Conservation (phyloP, 2,888 invertebrate genomes). For the Tortrix viridana region DNA sequence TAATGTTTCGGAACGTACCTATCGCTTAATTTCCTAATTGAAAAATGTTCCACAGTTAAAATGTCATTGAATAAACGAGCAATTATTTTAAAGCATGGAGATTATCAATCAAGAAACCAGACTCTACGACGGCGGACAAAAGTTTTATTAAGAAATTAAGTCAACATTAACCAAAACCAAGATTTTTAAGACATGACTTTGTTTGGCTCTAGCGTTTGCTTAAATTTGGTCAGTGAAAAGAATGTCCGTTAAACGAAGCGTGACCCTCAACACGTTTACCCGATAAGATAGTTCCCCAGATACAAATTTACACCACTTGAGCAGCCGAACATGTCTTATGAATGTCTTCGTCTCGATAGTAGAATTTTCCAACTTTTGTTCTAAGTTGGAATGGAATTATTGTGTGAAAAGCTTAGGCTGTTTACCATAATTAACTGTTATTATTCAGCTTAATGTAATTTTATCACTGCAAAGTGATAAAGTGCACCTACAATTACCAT, state of each 20-base stretch:
- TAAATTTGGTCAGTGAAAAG: neutral
- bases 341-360: neutral
- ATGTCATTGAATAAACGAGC: too few species aligned
- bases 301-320: conserved; percentile 20
- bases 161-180: neutral
- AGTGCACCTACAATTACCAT: too few species aligned
- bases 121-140: too few species aligned
- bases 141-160: too few species aligned
- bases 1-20: neutral
- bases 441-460: neutral
- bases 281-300: conserved; percentile 19
- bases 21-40: neutral
- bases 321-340: neutral
- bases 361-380: neutral
- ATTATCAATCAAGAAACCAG: too few species aligned
- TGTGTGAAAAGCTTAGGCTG: too few species aligned
- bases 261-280: conserved; percentile 16
- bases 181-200: neutral
- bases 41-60: too few species aligned
- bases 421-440: neutral
- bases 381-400: too few species aligned
- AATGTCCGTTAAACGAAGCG: conserved; percentile 7
- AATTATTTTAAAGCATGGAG: too few species aligned
- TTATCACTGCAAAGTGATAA: conserved; percentile 1
- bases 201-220: neutral